A percentile compares a stretch with the other conserved stretches of the same genome.
phyloP scores from a whole-genome alignment of 2,113 vertebrate genomes.

The Riparia riparia region DNA sequence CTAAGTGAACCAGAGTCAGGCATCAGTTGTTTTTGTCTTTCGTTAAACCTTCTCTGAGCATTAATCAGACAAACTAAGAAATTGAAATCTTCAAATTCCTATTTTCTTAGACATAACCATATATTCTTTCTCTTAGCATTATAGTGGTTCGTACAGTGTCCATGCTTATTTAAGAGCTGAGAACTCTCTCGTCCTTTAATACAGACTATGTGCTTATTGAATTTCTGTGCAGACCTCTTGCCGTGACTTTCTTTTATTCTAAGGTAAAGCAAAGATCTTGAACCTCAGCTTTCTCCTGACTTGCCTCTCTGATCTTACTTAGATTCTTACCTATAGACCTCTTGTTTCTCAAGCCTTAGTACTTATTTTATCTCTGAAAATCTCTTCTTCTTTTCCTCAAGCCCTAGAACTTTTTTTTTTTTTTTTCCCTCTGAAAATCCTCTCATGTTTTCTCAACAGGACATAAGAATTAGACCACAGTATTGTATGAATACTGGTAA shows the following conservation, averaged over 20 bases:
- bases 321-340: not conserved
- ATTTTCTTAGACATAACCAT: not conserved
- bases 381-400: not conserved
- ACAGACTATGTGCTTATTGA: not conserved
- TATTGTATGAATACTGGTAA: not conserved
- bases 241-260: not conserved
- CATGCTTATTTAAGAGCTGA: not conserved
- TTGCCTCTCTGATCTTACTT: not conserved
- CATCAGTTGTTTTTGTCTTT: not conserved
- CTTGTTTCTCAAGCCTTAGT: not conserved
- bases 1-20: not conserved
- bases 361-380: not conserved
- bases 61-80: not conserved
- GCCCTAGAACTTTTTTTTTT: not conserved
- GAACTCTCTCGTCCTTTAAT: not conserved
- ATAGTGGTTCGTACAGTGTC: not conserved
- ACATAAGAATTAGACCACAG: not conserved
- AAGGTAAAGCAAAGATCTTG: not conserved
- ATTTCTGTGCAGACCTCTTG: not conserved
- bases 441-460: not conserved
- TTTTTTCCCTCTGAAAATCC: not conserved
- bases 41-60: not conserved
- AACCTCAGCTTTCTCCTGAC: not conserved
- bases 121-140: not conserved
- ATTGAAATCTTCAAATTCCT: fast-evolving